Base-by-base conservation (phyloP, 2,113 vertebrate genomes). In the Romanogobio albipinnatus region DNA sequence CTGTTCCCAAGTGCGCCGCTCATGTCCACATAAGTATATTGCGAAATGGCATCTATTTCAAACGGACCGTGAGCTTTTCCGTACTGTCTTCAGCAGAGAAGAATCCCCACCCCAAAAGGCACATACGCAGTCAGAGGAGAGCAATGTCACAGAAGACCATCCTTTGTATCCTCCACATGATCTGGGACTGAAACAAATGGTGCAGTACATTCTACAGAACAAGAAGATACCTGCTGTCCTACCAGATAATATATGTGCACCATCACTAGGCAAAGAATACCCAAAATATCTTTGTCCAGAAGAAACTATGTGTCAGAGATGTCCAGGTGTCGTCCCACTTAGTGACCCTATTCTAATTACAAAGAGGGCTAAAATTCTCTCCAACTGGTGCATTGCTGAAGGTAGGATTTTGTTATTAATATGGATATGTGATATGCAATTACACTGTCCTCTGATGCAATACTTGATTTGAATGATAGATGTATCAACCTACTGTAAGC, bases 31-130 rank as follows among this genome's bases (percentile, higher is more conserved):
- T 11, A 24, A 62, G n/a, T 9, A 62, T 22, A 62, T 62, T 62
- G 59, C 14, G 14, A 68, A 68, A 70, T 82, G 80, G 80, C 61
- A 68, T 61, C 49, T 82, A 29, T 82, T 70, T 71, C 43, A 82
- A 26, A 82, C 62, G 26, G 62, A 76, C 4, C 61, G 45, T 53
- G 2, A 70, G 17, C 64, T 70, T n/a, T 71, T 82, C 22, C n/a
- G 64, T 10, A 82, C 45, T 51, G 64, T 82, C 61, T 15, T 9
- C 22, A 82, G 80, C 24, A 68, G 61, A 26, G 80, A 82, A 24
- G 22, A 45, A 10, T 45, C 9, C 45, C 45, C 9, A 45, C 45
- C 45, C 9, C 45, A 45, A 10, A 45, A 9, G 9, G 45, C 17
- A 56, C 36, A 5, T 39, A 39, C 36, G 36, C 36, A 39, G 4